Evolutionary conservation across 2,797 vertebrate genomes (phyloP).

Genomic region (Pseudopleuronectes americanus): DNA sequence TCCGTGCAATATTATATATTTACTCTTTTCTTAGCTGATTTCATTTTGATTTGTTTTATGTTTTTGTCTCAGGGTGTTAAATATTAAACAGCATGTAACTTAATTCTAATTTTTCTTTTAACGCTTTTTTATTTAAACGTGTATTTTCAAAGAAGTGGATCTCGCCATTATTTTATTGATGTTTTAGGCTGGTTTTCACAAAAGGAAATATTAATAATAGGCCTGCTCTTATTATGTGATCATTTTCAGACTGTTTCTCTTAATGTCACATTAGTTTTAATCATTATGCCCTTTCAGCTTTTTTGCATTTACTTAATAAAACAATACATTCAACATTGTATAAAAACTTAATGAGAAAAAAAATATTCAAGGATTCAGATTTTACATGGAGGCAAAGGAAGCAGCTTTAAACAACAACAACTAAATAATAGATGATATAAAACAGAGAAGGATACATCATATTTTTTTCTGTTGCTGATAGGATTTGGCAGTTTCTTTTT

Average conservation of each 20-base stretch:
- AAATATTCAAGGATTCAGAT: background rate
- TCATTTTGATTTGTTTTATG: no score
- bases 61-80: no score
- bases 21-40: background rate
- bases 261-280: background rate
- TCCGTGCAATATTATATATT: background rate
- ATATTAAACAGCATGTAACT: no score
- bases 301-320: background rate
- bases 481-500: background rate
- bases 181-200: no score
- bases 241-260: background rate
- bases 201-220: no score
- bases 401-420: conserved; percentile 1
- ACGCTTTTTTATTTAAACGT: no score
- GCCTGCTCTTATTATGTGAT: background rate
- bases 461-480: background rate
- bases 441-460: background rate
- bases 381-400: background rate
- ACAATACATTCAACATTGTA: background rate
- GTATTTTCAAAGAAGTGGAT: no score
- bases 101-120: no score
- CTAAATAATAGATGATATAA: background rate
- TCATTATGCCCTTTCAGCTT: background rate
- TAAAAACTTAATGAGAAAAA: background rate
- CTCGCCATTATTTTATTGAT: no score